Conservation (phyloP, 2,113 vertebrate genomes). For the Campylomormyrus numenius region DNA sequence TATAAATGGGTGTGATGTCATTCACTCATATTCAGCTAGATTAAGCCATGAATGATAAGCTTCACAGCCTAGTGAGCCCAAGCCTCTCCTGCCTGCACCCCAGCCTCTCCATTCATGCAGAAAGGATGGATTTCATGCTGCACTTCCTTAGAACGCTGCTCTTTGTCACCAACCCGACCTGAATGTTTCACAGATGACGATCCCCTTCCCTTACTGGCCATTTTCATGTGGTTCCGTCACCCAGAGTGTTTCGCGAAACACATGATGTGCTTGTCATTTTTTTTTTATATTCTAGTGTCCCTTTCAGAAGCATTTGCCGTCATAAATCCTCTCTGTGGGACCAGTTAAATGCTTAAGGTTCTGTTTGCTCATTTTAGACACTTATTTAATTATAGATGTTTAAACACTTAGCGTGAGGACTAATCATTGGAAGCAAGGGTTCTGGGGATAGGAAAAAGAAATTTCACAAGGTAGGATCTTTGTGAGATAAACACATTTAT, state of each 20-base stretch:
- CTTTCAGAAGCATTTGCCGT: background rate
- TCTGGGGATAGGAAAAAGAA: background rate
- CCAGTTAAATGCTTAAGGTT: background rate
- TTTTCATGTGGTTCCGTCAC: background rate
- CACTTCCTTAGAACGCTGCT: background rate
- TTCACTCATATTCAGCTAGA: background rate
- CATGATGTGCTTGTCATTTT: background rate
- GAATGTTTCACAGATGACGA: background rate
- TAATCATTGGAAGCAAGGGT: background rate
- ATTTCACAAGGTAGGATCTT: background rate
- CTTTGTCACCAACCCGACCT: background rate
- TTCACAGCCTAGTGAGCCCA: background rate
- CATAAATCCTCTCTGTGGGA: background rate
- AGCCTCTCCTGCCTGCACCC: background rate
- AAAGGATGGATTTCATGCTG: background rate
- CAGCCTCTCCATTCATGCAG: background rate
- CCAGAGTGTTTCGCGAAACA: background rate
- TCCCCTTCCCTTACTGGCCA: background rate
- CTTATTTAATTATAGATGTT: background rate
- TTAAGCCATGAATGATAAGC: background rate
- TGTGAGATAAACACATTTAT: constrained; percentile 11
- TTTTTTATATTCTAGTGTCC: background rate
- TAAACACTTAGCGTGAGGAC: background rate
- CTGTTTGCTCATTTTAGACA: background rate
- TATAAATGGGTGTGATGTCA: background rate